A percentile compares a stretch with the other conserved stretches of the same genome.
These are phyloP conservation scores for Tyto alba DNA, from an alignment of 2,113 vertebrate species.

Conservation along the genomic window DNA sequence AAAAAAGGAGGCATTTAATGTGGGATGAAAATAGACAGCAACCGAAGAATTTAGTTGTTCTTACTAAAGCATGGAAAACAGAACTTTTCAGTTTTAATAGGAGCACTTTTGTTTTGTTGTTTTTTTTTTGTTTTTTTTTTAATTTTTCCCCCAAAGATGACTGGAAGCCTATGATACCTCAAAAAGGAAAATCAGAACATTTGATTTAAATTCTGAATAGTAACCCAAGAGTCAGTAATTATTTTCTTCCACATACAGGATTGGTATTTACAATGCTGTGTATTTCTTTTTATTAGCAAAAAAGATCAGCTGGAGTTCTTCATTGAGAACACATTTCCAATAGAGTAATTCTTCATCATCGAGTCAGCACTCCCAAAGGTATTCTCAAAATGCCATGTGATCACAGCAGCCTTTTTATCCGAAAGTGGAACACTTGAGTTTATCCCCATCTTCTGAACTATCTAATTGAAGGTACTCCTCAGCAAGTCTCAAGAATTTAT, in stretches of 20 bases:
- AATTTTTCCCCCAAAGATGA: background rate
- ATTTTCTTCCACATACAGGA: background rate
- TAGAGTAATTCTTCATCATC: background rate
- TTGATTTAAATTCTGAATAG: background rate
- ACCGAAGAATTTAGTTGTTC: background rate
- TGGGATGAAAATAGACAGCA: background rate
- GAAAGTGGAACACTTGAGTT: background rate
- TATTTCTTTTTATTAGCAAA: background rate
- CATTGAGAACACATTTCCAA: background rate
- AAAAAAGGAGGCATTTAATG: background rate
- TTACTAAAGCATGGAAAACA: background rate
- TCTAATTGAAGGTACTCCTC: background rate
- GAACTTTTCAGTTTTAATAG: background rate
- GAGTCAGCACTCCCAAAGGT: background rate
- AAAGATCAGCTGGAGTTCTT: background rate
- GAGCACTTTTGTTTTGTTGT: background rate
- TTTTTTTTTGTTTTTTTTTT: no score
- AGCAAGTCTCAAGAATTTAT: background rate
- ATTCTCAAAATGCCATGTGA: background rate
- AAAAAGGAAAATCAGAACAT: background rate
- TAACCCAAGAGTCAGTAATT: background rate
- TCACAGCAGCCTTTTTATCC: background rate
- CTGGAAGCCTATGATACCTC: background rate
- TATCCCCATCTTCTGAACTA: background rate
- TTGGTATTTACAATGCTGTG: background rate